Evolutionary conservation across 1,140 invertebrate species (phyloP).

Genomic region (Hyposmocoma kahamanoa): DNA sequence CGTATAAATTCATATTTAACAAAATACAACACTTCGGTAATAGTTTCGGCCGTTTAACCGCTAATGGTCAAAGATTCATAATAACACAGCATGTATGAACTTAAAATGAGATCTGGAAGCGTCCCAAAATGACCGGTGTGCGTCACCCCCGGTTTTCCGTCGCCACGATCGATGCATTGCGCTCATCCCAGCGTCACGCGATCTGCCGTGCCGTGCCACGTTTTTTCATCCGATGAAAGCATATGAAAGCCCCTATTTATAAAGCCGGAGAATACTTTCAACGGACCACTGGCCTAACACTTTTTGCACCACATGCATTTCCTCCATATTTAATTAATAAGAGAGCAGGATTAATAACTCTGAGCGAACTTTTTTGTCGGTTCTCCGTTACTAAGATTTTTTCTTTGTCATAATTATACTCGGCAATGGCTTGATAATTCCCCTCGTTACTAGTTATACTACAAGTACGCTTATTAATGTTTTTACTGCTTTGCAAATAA

Average conservation of each 20-base stretch:
- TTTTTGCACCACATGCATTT: conserved; percentile 44
- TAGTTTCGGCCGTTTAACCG: too few species aligned
- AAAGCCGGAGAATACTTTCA: conserved; percentile 55
- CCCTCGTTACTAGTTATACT: too few species aligned
- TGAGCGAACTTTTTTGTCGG: neutral
- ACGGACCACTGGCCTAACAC: conserved; percentile 50
- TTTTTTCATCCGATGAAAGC: conserved; percentile 65
- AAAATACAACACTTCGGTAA: too few species aligned
- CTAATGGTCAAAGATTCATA: too few species aligned
- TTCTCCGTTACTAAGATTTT: conserved; percentile 3
- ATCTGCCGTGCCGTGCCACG: conserved; percentile 42
- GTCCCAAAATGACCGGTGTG: too few species aligned
- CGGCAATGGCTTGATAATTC: too few species aligned
- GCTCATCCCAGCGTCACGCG: conserved; percentile 52
- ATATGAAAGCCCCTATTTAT: conserved; percentile 62
- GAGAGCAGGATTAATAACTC: conserved; percentile 2
- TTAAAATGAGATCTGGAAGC: too few species aligned
- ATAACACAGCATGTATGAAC: too few species aligned
- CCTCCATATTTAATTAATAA: conserved; percentile 23
- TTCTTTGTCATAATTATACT: conserved; percentile 25
- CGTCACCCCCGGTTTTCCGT: neutral
- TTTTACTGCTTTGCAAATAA: too few species aligned
- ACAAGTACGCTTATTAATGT: too few species aligned
- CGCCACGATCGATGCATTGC: conserved; percentile 40
- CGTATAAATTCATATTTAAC: too few species aligned